phyloP scores from a whole-genome alignment of 2,113 vertebrate genomes.

The Anser cygnoides region DNA sequence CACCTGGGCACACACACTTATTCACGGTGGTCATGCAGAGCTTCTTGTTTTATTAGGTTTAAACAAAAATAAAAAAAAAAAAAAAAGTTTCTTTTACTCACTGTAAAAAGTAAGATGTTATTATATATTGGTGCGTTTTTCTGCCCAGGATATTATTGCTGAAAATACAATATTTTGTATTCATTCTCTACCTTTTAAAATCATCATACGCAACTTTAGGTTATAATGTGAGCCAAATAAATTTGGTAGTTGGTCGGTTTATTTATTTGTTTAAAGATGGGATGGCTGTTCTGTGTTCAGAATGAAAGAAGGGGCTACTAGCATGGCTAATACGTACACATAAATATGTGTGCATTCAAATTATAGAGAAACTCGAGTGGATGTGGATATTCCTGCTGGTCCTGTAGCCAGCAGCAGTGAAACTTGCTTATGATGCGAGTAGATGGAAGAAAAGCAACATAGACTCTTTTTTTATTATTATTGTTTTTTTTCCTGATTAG shows the following conservation, averaged over 20 bases:
- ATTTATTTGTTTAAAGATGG: not conserved
- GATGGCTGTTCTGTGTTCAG: not conserved
- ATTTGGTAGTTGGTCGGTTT: not conserved
- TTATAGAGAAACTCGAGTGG: not conserved
- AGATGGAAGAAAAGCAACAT: not conserved
- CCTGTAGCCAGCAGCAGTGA: fast-evolving
- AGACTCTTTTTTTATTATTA: fast-evolving
- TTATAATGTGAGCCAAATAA: not conserved
- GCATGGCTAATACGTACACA: not conserved
- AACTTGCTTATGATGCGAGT: not conserved
- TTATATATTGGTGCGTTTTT: not conserved
- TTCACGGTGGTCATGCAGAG: fast-evolving
- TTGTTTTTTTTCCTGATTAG: not conserved
- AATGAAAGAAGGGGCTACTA: not conserved
- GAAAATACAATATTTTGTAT: not conserved
- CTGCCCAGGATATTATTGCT: not conserved
- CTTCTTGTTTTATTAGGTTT: not conserved
- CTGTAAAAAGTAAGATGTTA: not conserved
- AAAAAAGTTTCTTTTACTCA: not conserved
- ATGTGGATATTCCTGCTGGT: not conserved
- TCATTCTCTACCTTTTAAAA: not conserved
- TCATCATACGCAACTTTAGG: not conserved
- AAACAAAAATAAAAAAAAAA: no score
- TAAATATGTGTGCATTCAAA: not conserved
- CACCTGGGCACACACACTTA: fast-evolving